Percentiles rank a stretch among this genome's conserved stretches.
phyloP scores from a whole-genome alignment of 53 echinoderm and acorn worm genomes.

The Antedon mediterranea region DNA sequence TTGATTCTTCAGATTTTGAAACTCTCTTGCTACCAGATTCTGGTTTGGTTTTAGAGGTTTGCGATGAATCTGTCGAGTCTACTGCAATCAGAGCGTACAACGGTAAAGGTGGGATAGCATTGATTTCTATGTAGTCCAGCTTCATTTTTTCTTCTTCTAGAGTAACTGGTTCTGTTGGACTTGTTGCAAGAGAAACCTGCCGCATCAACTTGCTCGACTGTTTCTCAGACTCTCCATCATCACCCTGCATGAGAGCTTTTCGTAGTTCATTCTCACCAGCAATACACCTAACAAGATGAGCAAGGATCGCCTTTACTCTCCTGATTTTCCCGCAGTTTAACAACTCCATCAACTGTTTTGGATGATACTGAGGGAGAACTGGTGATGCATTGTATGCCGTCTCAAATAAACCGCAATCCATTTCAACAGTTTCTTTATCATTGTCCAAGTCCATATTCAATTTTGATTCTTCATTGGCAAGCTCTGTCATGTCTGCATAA shows the following conservation, averaged over 20 bases:
- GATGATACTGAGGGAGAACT: constrained; percentile 94
- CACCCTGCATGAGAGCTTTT: constrained; percentile 53
- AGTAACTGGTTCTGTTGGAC: constrained; percentile 56
- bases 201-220: constrained; percentile 28
- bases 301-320: constrained; percentile 89
- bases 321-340: constrained; percentile 90
- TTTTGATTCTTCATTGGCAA: constrained; percentile 17
- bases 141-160: constrained; percentile 25
- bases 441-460: constrained; percentile 29
- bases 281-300: constrained; percentile 89
- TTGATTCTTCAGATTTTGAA: constrained; percentile 30
- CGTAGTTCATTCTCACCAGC: constrained; percentile 72
- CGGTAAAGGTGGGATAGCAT: constrained; percentile 85
- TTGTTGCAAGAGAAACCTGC: constrained; percentile 43
- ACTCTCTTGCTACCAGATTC: not conserved
- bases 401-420: constrained; percentile 78
- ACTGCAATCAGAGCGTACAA: constrained; percentile 79
- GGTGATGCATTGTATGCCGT: constrained; percentile 63
- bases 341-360: constrained; percentile 85
- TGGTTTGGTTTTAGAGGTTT: not conserved
- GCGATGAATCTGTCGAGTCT: constrained; percentile 42
- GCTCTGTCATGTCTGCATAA: constrained; percentile 69
- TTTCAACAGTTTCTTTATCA: constrained; percentile 20
- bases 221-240: constrained; percentile 41
- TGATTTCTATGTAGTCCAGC: constrained; percentile 85